Evolutionary conservation across 2,797 vertebrate genomes (phyloP).

Genomic region (Urosaurus nigricauda): DNA sequence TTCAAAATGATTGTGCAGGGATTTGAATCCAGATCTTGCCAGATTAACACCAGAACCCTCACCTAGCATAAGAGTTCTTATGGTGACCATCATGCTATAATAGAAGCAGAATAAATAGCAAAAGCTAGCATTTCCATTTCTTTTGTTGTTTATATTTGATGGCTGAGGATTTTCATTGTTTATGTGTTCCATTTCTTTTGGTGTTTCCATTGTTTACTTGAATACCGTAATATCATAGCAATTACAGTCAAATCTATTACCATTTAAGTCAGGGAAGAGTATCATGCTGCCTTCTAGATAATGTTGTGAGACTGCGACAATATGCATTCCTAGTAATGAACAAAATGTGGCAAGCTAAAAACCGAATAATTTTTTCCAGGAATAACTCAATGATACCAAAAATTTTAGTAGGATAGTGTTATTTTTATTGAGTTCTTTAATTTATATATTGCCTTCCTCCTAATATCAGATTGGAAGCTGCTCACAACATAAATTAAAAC

Average conservation of each 20-base stretch:
- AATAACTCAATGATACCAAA: background rate
- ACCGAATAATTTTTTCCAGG: slow-evolving; percentile 19
- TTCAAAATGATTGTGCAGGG: no score
- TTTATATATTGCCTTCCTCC: no score
- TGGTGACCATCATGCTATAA: background rate
- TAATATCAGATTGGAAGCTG: no score
- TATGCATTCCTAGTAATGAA: no score
- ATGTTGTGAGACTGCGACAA: no score
- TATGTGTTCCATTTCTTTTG: slow-evolving; percentile 26
- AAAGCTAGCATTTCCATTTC: slow-evolving; percentile 23
- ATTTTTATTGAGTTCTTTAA: no score
- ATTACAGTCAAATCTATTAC: background rate
- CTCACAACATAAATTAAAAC: no score
- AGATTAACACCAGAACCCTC: background rate
- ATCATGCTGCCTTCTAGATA: no score
- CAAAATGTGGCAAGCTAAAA: slow-evolving; percentile 31
- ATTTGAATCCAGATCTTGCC: no score
- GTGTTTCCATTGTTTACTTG: slow-evolving; percentile 14
- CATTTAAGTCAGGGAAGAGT: background rate
- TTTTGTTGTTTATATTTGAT: no score
- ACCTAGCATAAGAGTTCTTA: background rate
- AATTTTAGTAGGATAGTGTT: slow-evolving; percentile 6
- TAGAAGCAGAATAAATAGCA: slow-evolving; percentile 10
- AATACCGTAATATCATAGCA: slow-evolving; percentile 4
- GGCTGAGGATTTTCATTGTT: no score